Evolutionary conservation across 2,888 invertebrate genomes (phyloP), one percentile per base, ranked within the genome.

Genomic region (Ochropleura leucogaster): DNA sequence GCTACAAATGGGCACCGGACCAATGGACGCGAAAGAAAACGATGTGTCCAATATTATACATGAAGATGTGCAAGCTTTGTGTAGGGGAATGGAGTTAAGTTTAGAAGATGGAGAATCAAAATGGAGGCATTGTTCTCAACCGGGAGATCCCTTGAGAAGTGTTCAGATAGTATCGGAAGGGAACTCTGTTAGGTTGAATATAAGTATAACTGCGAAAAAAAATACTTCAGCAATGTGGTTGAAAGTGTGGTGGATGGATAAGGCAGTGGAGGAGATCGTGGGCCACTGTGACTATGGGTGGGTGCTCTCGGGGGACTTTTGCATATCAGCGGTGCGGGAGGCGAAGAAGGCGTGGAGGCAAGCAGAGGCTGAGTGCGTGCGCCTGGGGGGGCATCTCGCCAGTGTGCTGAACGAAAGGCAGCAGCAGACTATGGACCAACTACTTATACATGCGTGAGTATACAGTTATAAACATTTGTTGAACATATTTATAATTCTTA

Each of bases 261-360:
- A 97, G 85, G 96, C 97, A 1, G 93, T 97, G 5, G 96, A 97
- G 8, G 97, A 97, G 44, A 92, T 98, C 4, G 97, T 97, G 44
- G 97, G 97, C 0, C 96, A 97, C 83, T 98, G 98, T 92, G 97
- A 97, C 64, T 98, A 97, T 85, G 98, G 98, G 0, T 98, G 98
- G 98, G 97, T 98, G 76, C 94, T 97, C 5, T 95, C 97, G 77
- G 97, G 97, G 66, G 97, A 97, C 85, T 97, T 97, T 91, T 98
- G 98, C 90, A 96, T 98, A 87, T 93, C 97, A 72, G 97, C 97
- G 9, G 94, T 97, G 76, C 97, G 97, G 84, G 96, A 96, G 60
- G 92, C 95, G 7, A 96, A 96, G 84, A 92, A 97, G 83, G 92
- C 97, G 0, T 98, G 98, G 98, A 93, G 96, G 18, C 97, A 97